Evolutionary conservation across 2,113 vertebrate genomes (phyloP).

Genomic region (Accipiter cooperii): DNA sequence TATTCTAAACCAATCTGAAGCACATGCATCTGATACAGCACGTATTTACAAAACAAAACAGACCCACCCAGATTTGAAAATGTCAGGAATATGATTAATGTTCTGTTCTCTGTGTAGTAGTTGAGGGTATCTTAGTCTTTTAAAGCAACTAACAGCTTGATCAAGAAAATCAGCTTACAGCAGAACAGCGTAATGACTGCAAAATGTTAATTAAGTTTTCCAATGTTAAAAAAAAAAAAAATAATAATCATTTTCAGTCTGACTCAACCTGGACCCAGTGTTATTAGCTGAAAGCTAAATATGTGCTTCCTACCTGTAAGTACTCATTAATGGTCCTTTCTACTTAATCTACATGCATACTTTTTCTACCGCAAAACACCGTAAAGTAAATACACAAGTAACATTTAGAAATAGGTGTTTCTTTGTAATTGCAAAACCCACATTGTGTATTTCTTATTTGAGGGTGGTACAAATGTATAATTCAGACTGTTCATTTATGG

Average conservation of each 20-base stretch:
- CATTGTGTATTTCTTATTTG: neutral
- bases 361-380: neutral
- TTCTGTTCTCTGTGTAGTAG: neutral
- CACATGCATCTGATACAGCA: neutral
- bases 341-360: neutral
- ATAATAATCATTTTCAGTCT: neutral
- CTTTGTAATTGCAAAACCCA: constrained; percentile 11
- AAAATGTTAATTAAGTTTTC: constrained; percentile 58
- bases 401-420: constrained; percentile 25
- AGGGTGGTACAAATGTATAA: neutral
- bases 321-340: constrained; percentile 19
- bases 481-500: neutral
- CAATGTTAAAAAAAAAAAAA: constrained; percentile 14
- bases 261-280: neutral
- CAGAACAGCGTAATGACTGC: neutral
- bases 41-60: neutral
- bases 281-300: neutral
- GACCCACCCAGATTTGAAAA: neutral
- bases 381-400: neutral
- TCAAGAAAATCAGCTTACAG: constrained; percentile 26
- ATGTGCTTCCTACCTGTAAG: neutral
- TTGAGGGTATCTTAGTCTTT: constrained; percentile 1
- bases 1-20: neutral
- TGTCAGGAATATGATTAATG: neutral
- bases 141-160: constrained; percentile 28